phyloP scores from a whole-genome alignment of 2,888 invertebrate species.

The Arrhopalites spinosus region DNA sequence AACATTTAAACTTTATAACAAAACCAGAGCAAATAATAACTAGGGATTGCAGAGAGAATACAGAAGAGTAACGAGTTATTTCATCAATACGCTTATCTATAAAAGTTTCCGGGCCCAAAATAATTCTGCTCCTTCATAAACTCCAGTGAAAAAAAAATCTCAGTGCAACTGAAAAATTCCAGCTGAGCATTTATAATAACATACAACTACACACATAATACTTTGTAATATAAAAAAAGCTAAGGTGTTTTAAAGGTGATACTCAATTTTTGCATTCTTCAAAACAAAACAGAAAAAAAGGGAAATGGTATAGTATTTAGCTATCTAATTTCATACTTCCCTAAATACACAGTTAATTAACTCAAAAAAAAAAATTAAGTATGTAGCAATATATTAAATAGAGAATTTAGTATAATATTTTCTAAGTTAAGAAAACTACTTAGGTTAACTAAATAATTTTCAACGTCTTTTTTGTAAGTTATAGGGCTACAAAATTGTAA shows the following conservation, averaged over 20 bases:
- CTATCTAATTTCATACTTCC: no score
- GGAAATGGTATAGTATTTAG: no score
- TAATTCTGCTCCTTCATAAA: slow-evolving; percentile 5
- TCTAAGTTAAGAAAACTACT: no score
- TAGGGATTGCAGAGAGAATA: background rate
- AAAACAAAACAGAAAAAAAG: background rate
- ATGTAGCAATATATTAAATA: no score
- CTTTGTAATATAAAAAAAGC: background rate
- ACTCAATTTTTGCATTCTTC: slow-evolving; percentile 25
- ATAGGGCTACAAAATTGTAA: no score
- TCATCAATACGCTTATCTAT: slow-evolving; percentile 21
- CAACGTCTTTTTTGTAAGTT: no score
- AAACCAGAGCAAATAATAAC: background rate
- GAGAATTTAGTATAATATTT: no score
- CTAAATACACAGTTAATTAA: no score
- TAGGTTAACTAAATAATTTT: no score
- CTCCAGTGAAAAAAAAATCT: slow-evolving; percentile 17
- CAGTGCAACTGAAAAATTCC: slow-evolving; percentile 31
- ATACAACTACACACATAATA: slow-evolving; percentile 7
- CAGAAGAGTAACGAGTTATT: slow-evolving; percentile 1
- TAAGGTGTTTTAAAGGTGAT: slow-evolving; percentile 12
- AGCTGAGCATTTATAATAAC: slow-evolving; percentile 17
- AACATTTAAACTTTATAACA: background rate
- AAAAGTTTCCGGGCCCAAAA: slow-evolving; percentile 6
- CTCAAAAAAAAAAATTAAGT: no score